Evolutionary conservation across 1,140 invertebrate species (phyloP).

Genomic region (Dendroctonus ponderosae): DNA sequence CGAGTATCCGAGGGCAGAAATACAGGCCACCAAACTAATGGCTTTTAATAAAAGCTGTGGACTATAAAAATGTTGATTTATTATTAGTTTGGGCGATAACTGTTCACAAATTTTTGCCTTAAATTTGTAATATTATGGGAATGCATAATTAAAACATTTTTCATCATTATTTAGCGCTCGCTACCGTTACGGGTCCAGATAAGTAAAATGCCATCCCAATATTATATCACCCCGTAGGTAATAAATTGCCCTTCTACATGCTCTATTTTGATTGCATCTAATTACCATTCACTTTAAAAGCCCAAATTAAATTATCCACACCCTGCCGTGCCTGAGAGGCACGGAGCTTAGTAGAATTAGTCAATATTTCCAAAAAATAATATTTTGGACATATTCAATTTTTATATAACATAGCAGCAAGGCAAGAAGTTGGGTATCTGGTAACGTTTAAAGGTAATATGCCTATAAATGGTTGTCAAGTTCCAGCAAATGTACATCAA

Average conservation of each 20-base stretch:
- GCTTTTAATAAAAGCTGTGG: slow-evolving; percentile 50
- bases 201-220: slow-evolving; percentile 28
- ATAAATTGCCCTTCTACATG: slow-evolving; percentile 10
- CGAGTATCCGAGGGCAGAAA: slow-evolving; percentile 32
- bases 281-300: background rate
- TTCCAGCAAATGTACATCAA: too few relatives aligned
- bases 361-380: too few relatives aligned
- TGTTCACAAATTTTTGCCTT: slow-evolving; percentile 47
- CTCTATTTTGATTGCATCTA: slow-evolving; percentile 10
- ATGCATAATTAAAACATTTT: slow-evolving; percentile 51
- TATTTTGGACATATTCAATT: too few relatives aligned
- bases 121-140: slow-evolving; percentile 44
- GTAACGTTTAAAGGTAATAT: too few relatives aligned
- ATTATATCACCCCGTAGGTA: slow-evolving; percentile 27
- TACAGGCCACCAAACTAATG: slow-evolving; percentile 47
- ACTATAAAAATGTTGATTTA: slow-evolving; percentile 53
- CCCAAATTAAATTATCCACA: too few relatives aligned
- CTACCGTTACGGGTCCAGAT: slow-evolving; percentile 22
- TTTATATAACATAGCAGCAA: too few relatives aligned
- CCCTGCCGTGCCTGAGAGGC: too few relatives aligned
- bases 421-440: too few relatives aligned
- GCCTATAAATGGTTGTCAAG: too few relatives aligned
- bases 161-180: slow-evolving; percentile 44
- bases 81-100: slow-evolving; percentile 47
- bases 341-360: too few relatives aligned